phyloP scores from a whole-genome alignment of 2,888 invertebrate species.

The Phasia obesa region DNA sequence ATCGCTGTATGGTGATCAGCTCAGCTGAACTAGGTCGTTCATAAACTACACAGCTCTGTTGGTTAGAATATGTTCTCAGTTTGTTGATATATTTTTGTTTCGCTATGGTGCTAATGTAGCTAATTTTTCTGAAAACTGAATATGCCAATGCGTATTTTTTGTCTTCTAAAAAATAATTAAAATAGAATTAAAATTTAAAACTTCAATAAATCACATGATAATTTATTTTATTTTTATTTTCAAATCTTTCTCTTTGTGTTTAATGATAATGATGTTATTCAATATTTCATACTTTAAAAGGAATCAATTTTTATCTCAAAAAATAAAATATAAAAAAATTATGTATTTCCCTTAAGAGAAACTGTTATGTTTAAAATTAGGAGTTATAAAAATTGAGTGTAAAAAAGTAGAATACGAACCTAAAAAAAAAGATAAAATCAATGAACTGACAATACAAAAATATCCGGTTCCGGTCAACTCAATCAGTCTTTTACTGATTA shows the following conservation, averaged over 20 bases:
- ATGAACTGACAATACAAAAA: constrained; percentile 72
- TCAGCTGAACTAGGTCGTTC: too few species aligned
- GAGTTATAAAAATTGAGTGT: constrained; percentile 55
- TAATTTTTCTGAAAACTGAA: too few species aligned
- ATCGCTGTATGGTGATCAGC: too few species aligned
- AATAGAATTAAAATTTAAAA: background rate
- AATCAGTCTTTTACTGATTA: constrained; percentile 75
- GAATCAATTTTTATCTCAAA: constrained; percentile 47
- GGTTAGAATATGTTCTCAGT: too few species aligned
- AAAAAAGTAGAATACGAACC: constrained; percentile 14
- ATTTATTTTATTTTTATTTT: constrained; percentile 26
- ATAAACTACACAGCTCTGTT: too few species aligned
- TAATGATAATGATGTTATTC: constrained; percentile 21
- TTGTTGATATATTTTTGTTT: too few species aligned
- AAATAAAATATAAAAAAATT: constrained; percentile 35
- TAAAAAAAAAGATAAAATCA: constrained; percentile 41
- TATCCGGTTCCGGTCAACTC: constrained; percentile 79
- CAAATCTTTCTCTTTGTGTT: too few species aligned
- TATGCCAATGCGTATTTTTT: too few species aligned
- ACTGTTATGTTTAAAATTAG: constrained; percentile 42
- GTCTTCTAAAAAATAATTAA: too few species aligned
- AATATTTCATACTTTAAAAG: constrained; percentile 35
- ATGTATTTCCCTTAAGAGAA: constrained; percentile 35
- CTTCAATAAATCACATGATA: constrained; percentile 54
- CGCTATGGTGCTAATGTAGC: too few species aligned